phyloP scores from a whole-genome alignment of 2,888 invertebrate species.

The Liopterus haemorrhoidalis region DNA sequence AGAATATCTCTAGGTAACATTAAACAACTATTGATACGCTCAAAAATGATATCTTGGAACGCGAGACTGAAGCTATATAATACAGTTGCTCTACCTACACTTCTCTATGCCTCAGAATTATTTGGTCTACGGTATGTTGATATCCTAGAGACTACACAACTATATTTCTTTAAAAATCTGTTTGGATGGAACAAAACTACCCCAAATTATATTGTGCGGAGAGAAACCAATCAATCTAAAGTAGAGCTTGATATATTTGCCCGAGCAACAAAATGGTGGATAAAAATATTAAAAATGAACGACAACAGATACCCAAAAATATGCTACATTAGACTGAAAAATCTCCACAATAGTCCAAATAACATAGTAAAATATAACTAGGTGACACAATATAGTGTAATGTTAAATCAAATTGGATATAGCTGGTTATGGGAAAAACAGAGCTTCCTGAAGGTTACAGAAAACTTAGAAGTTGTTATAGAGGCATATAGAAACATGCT shows the following conservation, averaged over 20 bases:
- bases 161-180: conserved; percentile 1
- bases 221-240: neutral
- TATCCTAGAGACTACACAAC: neutral
- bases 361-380: conserved; percentile 4
- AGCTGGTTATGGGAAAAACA: neutral
- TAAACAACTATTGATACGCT: neutral
- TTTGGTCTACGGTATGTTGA: conserved; percentile 2
- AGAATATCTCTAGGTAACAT: conserved; percentile 2
- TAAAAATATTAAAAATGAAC: conserved; percentile 6
- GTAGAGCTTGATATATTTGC: neutral
- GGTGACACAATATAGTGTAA: conserved; percentile 2
- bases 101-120: conserved; percentile 4
- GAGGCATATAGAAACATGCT: no score
- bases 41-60: conserved; percentile 10
- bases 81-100: conserved; percentile 2
- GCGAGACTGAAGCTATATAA: conserved; percentile 6
- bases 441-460: no score
- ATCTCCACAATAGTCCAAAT: neutral
- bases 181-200: conserved; percentile 1
- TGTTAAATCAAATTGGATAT: neutral
- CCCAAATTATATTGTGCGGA: conserved; percentile 7
- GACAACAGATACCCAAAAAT: conserved; percentile 5
- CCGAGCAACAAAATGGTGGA: neutral
- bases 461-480: no score
- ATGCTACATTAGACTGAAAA: neutral